Percentiles rank a stretch among this genome's conserved stretches.
Evolutionary conservation across 2,888 invertebrate genomes (phyloP).

Genomic region (Meandrusa payeni): DNA sequence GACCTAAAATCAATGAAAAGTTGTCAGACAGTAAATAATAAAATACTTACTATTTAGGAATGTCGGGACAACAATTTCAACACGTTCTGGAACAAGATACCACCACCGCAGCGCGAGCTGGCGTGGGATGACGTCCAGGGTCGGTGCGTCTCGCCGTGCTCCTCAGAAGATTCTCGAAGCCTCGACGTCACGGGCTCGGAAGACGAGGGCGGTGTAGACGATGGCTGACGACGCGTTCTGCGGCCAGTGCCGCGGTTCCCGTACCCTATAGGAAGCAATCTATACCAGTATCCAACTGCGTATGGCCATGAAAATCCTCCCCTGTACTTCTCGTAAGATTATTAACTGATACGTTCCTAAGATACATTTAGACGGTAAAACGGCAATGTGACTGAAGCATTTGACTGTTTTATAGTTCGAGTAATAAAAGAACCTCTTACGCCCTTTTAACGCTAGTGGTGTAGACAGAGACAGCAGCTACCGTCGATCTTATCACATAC

Average conservation of each 20-base stretch:
- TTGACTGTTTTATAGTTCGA: no score
- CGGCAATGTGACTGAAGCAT: no score
- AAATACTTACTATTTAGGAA: constrained; percentile 45
- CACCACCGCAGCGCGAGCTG: constrained; percentile 54
- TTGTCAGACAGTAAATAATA: no score
- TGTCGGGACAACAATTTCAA: constrained; percentile 67
- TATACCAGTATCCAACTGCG: constrained; percentile 50
- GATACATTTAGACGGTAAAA: no score
- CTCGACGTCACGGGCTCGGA: constrained; percentile 77
- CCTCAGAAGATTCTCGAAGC: constrained; percentile 73
- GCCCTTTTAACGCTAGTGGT: no score
- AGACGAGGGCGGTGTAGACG: constrained; percentile 64
- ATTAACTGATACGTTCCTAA: no score
- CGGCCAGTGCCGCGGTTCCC: constrained; percentile 79
- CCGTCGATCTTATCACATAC: no score
- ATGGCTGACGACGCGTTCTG: constrained; percentile 72
- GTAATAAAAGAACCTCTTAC: no score
- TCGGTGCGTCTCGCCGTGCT: constrained; percentile 62
- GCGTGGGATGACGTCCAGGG: constrained; percentile 59
- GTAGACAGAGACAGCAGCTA: no score
- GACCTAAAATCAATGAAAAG: no score
- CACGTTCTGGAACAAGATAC: constrained; percentile 72
- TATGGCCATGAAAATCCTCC: constrained; percentile 56
- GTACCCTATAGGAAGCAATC: constrained; percentile 42
- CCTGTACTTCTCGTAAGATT: constrained; percentile 58